Evolutionary conservation across 2,113 vertebrate genomes (phyloP), one percentile per base, ranked within the genome.

Genomic region (Solea solea): DNA sequence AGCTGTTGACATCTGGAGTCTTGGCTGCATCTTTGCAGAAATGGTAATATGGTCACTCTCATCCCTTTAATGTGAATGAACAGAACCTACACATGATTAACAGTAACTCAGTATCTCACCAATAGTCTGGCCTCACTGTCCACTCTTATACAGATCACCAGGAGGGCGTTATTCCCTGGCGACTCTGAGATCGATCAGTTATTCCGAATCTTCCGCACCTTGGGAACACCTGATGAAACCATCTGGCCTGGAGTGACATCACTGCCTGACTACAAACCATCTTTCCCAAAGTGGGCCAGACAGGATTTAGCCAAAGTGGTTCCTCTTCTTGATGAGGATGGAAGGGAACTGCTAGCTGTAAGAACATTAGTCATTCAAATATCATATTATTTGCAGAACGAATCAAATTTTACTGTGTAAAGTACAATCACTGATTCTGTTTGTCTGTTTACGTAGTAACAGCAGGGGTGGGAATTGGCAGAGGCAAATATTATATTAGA

Each of bases 11-110:
- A 96, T 98, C 89, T 98, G 97, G 97, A 98, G 97, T 81, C 87
- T 98, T 62, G 97, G 97, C 34, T 98, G 97, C 85, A 98, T 98
- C 87, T 98, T 98, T 76, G 96, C 97, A 11, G 97, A 98, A 92
- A 97, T 98, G 97, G 97, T 98, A 95, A 50, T 4, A 46, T 7
- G 0, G 42, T 40, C 1, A 4, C 8, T 58, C 27, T 45, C 3
- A 39, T 55, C 11, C 51, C 16, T 42, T 2, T 8, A 9, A 8
- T 34, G 16, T 71, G 4, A 64, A 27, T 52, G n/a, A 44, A 21
- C 15, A 3, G 67, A 45, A 3, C 11, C 46, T 42, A 4, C 7
- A 14, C n/a, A 9, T 5, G 15, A 49, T 49, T 7, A 44, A 9
- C 16, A 41, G 0, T 27, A 7, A 3, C 28, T 65, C 28, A 27